Evolutionary conservation across 2,113 vertebrate genomes (phyloP), one percentile per base, ranked within the genome.

Genomic region (Poeciliopsis prolifica): DNA sequence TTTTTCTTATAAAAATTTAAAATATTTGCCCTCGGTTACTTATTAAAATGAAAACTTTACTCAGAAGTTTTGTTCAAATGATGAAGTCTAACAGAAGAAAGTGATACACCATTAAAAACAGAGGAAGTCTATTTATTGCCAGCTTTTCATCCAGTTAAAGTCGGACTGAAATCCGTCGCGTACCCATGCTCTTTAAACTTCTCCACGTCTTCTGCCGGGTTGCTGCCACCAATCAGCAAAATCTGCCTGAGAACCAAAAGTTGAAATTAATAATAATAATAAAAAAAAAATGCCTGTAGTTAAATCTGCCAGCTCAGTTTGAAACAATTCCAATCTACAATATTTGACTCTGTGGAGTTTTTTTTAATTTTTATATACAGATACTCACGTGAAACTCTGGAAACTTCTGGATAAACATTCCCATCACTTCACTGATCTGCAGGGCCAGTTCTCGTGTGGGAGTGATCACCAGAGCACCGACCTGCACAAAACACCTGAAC

Each of bases 401-500:
- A 80, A 97, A 97, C 74, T 92, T 93, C 61, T 94, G 94, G 0
- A 96, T 91, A 89, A 99, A 99, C 12, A 82, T 90, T 0, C 82
- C 88, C 26, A 98, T 89, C 44, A 99, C 98, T 77, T 98, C 97
- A 10, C 97, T 95, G 58, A 99, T 99, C 44, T 99, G 97, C 19
- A 97, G 29, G n/a, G 97, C 98, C 77, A 99, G 90, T 78, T 99
- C 98, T 63, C 98, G 93, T 0, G 98, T 99, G 6, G 98, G 98
- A 0, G 98, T 99, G 88, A 99, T 91, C 62, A 99, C 90, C 61
- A 99, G 87, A 3, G 97, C 98, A 0, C 98, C 98, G 7, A 99
- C 96, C 98, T 99, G 83, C 31, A 79, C 44, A 48, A 8, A 60
- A 65, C 44, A 48, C 17, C 44, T 6, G 14, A 58, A 60, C 2